Percentiles rank a stretch among this genome's conserved stretches.
phyloP scores from a whole-genome alignment of 1,140 invertebrate species.

The Trichonephila clavipes region DNA sequence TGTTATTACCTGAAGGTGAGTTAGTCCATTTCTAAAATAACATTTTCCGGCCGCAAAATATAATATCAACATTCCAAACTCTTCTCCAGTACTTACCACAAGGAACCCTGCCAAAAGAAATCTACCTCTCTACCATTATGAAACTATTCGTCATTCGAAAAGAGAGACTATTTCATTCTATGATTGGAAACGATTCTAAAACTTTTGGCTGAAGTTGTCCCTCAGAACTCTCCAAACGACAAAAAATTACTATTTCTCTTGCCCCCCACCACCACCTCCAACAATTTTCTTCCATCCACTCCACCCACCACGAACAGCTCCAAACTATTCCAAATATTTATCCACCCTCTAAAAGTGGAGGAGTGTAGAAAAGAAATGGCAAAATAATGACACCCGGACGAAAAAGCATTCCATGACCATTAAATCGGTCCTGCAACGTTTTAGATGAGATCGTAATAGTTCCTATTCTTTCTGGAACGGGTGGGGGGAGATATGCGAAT shows the following conservation, averaged over 20 bases:
- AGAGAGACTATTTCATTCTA: background rate
- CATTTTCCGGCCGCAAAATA: conserved; percentile 9
- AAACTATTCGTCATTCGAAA: conserved; percentile 34
- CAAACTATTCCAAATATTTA: conserved; percentile 63
- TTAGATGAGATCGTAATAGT: conserved; percentile 55
- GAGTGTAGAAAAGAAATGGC: conserved; percentile 32
- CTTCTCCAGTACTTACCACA: background rate
- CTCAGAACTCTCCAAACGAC: background rate
- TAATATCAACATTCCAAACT: conserved; percentile 38
- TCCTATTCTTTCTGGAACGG: background rate
- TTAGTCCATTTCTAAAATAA: background rate
- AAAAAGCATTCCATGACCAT: conserved; percentile 42
- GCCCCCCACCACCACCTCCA: too few species aligned
- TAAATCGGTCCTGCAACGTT: conserved; percentile 38
- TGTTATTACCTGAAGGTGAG: background rate
- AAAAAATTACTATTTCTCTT: conserved; percentile 21
- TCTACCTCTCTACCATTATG: background rate
- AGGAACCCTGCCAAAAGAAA: conserved; percentile 39
- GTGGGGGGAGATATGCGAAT: background rate
- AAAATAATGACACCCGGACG: conserved; percentile 46
- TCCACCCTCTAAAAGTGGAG: background rate
- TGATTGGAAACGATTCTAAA: background rate
- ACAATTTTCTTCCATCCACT: background rate
- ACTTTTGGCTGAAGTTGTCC: background rate
- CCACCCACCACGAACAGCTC: background rate